Conservation (phyloP, 2,888 invertebrate species). For the Tetheella fluctuosa region DNA sequence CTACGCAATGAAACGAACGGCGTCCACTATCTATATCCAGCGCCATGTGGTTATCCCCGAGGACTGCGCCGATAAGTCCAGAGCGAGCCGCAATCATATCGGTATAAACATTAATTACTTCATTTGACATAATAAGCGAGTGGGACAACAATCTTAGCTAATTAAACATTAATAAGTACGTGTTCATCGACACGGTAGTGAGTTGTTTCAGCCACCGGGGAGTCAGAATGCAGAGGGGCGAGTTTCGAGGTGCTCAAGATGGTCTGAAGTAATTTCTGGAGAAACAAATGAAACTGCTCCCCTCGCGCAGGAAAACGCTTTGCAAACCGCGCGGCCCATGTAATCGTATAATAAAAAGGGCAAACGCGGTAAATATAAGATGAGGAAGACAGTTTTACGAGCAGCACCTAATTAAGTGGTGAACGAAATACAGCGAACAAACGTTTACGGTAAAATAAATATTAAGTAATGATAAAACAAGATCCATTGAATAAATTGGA, state of each 20-base stretch:
- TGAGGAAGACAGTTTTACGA: constrained; percentile 85
- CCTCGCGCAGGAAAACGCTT: constrained; percentile 77
- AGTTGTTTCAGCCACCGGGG: constrained; percentile 42
- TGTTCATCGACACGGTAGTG: constrained; percentile 44
- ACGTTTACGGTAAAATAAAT: constrained; percentile 72
- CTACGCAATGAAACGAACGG: constrained; percentile 47
- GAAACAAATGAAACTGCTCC: constrained; percentile 84
- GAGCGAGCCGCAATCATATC: constrained; percentile 76
- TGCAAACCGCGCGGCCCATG: constrained; percentile 81
- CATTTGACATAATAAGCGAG: constrained; percentile 61
- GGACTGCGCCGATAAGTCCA: constrained; percentile 72
- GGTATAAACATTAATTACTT: constrained; percentile 74
- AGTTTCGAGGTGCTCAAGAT: constrained; percentile 52
- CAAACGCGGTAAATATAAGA: constrained; percentile 85
- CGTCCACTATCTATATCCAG: constrained; percentile 53
- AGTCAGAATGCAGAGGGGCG: constrained; percentile 24
- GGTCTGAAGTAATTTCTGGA: constrained; percentile 79
- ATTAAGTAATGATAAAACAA: constrained; percentile 29
- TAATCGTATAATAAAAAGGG: constrained; percentile 85
- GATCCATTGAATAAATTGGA: constrained; percentile 15
- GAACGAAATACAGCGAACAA: constrained; percentile 78
- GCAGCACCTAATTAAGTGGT: constrained; percentile 83
- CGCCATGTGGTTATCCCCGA: constrained; percentile 61
- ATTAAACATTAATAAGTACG: constrained; percentile 67
- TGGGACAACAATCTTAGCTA: constrained; percentile 70